Percentiles rank a stretch among this genome's conserved stretches.
These are phyloP conservation scores for Eilema sororculum DNA, from an alignment of 2,888 invertebrate species.

Conservation along the genomic window DNA sequence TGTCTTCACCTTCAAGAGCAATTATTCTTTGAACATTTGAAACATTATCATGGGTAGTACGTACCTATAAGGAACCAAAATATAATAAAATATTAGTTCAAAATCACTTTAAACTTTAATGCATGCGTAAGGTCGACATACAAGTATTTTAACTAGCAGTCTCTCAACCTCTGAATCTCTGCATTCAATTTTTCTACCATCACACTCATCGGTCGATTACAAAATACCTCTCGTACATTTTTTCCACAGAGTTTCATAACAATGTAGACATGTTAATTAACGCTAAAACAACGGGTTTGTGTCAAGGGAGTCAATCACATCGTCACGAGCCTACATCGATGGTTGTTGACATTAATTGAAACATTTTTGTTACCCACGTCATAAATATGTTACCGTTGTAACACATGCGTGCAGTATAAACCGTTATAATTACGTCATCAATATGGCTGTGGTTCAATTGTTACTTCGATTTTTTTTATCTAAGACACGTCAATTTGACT, in stretches of 20 bases:
- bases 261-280: conserved; percentile 33
- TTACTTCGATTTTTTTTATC: neutral
- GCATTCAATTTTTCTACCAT: too few relatives aligned
- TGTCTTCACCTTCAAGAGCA: too few relatives aligned
- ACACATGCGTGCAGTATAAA: neutral
- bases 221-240: neutral
- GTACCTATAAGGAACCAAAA: too few relatives aligned
- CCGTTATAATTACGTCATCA: neutral
- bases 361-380: neutral
- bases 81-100: too few relatives aligned
- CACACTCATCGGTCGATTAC: neutral
- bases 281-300: conserved; percentile 11
- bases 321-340: conserved; percentile 7
- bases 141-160: too few relatives aligned
- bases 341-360: neutral
- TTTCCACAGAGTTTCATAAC: conserved; percentile 7
- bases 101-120: too few relatives aligned
- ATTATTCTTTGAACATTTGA: too few relatives aligned
- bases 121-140: too few relatives aligned
- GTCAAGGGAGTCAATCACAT: conserved; percentile 10
- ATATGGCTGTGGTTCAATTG: neutral
- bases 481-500: too few relatives aligned
- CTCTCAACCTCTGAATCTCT: too few relatives aligned
- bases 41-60: too few relatives aligned
- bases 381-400: neutral